Evolutionary conservation across 2,113 vertebrate genomes (phyloP).

Genomic region (Microcebus griseorufus): DNA sequence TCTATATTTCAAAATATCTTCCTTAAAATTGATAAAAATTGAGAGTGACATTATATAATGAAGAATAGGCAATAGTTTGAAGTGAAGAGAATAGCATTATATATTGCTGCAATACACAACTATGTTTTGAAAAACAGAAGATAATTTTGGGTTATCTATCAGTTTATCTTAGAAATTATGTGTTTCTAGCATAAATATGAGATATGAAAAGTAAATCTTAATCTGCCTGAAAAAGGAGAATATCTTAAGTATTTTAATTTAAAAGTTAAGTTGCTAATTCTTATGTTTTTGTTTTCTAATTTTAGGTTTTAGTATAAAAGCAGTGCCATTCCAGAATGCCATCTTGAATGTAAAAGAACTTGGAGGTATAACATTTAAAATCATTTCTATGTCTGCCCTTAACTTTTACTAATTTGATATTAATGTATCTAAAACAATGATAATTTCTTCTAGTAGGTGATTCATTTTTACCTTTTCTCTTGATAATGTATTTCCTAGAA

Average conservation of each 20-base stretch:
- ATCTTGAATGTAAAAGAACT: constrained; percentile 99
- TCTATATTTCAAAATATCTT: background rate
- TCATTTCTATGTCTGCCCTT: constrained; percentile 58
- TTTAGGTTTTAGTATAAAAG: constrained; percentile 99
- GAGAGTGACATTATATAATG: background rate
- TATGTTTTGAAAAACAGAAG: background rate
- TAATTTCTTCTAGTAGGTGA: background rate
- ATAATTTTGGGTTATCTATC: background rate
- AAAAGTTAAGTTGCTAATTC: constrained; percentile 65
- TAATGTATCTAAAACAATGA: background rate
- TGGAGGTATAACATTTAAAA: constrained; percentile 90
- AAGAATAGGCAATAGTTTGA: background rate
- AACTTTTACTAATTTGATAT: constrained; percentile 27
- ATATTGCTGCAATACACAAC: background rate
- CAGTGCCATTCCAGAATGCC: constrained; percentile 96
- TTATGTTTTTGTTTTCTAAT: constrained; percentile 76
- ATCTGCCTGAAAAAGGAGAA: background rate
- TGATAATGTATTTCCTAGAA: constrained; percentile 22
- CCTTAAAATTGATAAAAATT: background rate
- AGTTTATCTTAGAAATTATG: background rate
- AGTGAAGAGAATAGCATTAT: background rate
- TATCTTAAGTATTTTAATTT: background rate
- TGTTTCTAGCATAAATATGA: background rate
- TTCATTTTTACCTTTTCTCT: constrained; percentile 27
- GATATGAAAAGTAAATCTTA: background rate